A percentile compares a stretch with the other conserved stretches of the same genome.
Conservation (phyloP, 64 coral and sea anemone species). For the Montipora efflorescens region DNA sequence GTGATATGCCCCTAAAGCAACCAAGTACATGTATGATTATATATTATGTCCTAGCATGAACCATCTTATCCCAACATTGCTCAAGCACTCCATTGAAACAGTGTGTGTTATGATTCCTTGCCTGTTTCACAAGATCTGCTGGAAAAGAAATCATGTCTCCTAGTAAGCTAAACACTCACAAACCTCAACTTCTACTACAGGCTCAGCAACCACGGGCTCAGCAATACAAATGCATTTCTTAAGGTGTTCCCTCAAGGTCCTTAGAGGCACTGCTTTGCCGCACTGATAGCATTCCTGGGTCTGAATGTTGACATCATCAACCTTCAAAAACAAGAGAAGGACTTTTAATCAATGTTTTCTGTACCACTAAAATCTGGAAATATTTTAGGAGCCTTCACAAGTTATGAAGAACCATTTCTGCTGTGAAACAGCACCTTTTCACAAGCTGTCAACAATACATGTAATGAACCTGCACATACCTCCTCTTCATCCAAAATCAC, state of each 20-base stretch:
- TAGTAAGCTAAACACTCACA: background rate
- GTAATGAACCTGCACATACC: slow-evolving; percentile 1
- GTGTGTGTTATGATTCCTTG: slow-evolving; percentile 14
- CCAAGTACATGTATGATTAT: background rate
- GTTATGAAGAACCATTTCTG: background rate
- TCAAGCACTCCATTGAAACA: slow-evolving; percentile 8
- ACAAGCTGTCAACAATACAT: background rate
- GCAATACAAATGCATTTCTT: slow-evolving; percentile 2
- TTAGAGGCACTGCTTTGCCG: background rate
- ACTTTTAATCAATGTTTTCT: slow-evolving; percentile 17
- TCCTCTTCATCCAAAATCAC: background rate
- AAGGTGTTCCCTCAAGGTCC: slow-evolving; percentile 6
- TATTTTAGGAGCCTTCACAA: background rate
- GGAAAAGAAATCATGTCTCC: slow-evolving; percentile 2
- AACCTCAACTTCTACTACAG: background rate
- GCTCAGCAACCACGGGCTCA: background rate
- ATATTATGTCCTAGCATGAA: background rate
- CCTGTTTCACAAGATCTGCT: slow-evolving; percentile 1
- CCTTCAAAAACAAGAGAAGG: background rate
- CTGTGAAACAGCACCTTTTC: background rate
- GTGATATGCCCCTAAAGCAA: slow-evolving; percentile 4
- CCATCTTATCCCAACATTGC: slow-evolving; percentile 2
- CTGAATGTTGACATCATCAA: background rate
- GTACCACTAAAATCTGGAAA: slow-evolving; percentile 13
- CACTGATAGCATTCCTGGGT: slow-evolving; percentile 23